Base-by-base conservation (phyloP, 2,797 vertebrate genomes). In the Podarcis lilfordi region DNA sequence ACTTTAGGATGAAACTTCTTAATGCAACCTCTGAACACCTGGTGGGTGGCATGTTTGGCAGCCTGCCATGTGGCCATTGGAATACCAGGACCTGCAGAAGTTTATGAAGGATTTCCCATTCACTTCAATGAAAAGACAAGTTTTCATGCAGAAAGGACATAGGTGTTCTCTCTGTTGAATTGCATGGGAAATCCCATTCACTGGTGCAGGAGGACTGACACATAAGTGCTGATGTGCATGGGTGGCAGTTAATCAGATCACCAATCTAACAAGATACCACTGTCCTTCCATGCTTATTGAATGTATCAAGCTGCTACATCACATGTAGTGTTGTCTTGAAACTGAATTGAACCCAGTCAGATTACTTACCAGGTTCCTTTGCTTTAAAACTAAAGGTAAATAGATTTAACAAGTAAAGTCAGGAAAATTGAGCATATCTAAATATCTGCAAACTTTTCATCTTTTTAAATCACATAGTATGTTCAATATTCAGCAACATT, bases 221-320 rank as follows among this genome's bases (percentile, higher is more conserved):
- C 4, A 25, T 78, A 45, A 43, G 5, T 71, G 8, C 27, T 25
- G n/a, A 37, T 35, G 21, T 37, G 27, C 40, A 68, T 8, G 2
- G 15, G 40, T 19, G 23, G 19, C 4, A 59, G 55, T 40, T 15
- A 55, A 21, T 76, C 13, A 75, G 71, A 4, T 64, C n/a, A 91
- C 89, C 80, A 75, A 59, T 90, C 21, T 64, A 23, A 82, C 93
- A 93, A 91, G 92, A 79, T 89, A 89, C 35, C 5, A 13, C 15
- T 37, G 6, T 71, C 79, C 27, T 80, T 89, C 86, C 69, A 74
- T 88, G 72, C 68, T 94, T 93, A 93, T 93, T 80, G n/a, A 13
- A 82, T 91, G 84, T 91, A 90, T 94, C 61, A 92, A 88, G 86
- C 84, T 86, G 84, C 83, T 79, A 88, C 35, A 86, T 92, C 43